These are phyloP conservation scores for Microhierax caerulescens DNA, from an alignment of 2,797 vertebrate genomes.

Conservation along the genomic window DNA sequence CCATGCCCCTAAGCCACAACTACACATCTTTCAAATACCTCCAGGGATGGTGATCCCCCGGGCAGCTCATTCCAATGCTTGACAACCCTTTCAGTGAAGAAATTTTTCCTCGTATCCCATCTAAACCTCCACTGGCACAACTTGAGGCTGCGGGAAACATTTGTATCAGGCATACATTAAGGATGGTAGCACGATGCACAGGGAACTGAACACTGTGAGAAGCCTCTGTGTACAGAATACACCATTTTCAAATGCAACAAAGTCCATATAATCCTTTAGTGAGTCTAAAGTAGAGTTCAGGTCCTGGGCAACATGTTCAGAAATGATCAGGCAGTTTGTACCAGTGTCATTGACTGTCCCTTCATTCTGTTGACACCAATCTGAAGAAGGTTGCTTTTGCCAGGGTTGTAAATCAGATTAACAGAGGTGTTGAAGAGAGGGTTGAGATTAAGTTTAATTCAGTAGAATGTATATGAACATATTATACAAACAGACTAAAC, in stretches of 20 bases:
- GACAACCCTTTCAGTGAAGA: no score
- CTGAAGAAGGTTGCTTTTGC: not conserved
- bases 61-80: no score
- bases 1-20: no score
- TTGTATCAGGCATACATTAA: not conserved
- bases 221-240: not conserved
- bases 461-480: not conserved
- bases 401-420: not conserved
- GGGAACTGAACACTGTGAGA: not conserved
- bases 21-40: no score
- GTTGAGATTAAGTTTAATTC: not conserved
- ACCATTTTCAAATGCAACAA: not conserved
- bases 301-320: not conserved
- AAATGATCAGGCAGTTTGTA: not conserved
- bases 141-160: not conserved
- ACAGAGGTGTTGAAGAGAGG: not conserved
- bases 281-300: not conserved
- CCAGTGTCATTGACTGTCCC: not conserved
- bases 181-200: not conserved
- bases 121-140: no score
- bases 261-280: not conserved
- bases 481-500: not conserved
- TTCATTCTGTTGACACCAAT: not conserved
- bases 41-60: no score
- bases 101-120: no score